These are phyloP conservation scores for Emydoidea blandingii DNA, from an alignment of 2,797 vertebrate species.

Conservation along the genomic window DNA sequence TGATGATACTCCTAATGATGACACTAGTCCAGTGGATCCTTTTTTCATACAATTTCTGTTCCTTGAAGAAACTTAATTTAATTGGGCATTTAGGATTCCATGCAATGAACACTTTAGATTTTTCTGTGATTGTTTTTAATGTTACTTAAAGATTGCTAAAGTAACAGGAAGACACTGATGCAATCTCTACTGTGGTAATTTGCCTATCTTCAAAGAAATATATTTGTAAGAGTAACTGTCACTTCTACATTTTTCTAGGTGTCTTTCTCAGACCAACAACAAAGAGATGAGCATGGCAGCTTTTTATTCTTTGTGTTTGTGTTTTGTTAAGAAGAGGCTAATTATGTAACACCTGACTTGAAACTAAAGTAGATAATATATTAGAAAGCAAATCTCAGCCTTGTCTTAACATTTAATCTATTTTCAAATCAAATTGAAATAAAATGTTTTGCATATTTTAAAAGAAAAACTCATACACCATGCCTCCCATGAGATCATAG, in stretches of 20 bases:
- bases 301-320: background rate
- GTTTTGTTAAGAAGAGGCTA: background rate
- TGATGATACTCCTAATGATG: background rate
- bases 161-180: background rate
- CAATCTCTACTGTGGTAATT: background rate
- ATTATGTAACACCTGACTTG: background rate
- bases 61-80: constrained; percentile 1
- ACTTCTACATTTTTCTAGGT: background rate
- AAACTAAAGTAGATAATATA: background rate
- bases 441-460: fast-evolving
- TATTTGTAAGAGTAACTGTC: background rate
- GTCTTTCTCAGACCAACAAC: background rate
- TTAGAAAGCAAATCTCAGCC: background rate
- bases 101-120: background rate
- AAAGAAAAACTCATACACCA: background rate
- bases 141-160: background rate
- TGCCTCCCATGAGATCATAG: background rate
- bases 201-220: background rate
- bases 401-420: background rate
- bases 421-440: background rate
- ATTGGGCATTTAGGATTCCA: background rate
- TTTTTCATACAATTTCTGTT: background rate
- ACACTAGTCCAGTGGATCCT: background rate
- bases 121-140: background rate
- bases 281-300: background rate